Percentiles rank a stretch among this genome's conserved stretches.
phyloP scores from a whole-genome alignment of 2,113 vertebrate species.

The Channa argus region DNA sequence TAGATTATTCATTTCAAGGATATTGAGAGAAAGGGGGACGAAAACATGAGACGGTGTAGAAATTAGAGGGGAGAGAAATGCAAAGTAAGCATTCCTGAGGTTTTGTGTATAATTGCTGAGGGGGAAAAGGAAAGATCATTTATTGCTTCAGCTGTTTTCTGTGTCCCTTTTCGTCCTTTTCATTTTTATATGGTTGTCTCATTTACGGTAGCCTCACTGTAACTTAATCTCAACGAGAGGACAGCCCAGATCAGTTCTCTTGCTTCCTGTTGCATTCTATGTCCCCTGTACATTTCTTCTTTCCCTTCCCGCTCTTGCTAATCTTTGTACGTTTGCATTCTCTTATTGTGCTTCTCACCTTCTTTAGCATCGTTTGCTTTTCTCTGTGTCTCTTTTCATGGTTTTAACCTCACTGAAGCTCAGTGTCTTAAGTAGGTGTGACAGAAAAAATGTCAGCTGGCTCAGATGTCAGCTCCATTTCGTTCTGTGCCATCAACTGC shows the following conservation, averaged over 20 bases:
- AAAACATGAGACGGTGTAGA: conserved; percentile 1
- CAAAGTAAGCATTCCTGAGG: conserved; percentile 48
- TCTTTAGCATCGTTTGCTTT: background rate
- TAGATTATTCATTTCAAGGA: conserved; percentile 54
- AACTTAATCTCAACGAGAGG: conserved; percentile 58
- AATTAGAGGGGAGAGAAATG: conserved; percentile 17
- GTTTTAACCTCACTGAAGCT: conserved; percentile 15
- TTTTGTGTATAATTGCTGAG: conserved; percentile 51
- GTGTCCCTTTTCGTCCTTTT: background rate
- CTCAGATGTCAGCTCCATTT: conserved; percentile 36
- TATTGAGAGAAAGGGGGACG: conserved; percentile 8
- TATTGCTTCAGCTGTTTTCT: background rate
- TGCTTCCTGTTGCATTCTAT: conserved; percentile 44
- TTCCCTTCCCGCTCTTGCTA: conserved; percentile 7
- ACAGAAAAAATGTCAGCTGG: conserved; percentile 56
- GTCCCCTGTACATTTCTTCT: background rate
- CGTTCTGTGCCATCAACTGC: conserved; percentile 47
- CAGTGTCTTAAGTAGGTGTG: conserved; percentile 27
- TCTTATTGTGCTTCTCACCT: background rate
- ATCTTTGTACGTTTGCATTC: conserved; percentile 20
- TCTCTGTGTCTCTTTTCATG: background rate
- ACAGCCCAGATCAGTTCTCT: conserved; percentile 58
- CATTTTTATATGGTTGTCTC: conserved; percentile 1
- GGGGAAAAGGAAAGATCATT: conserved; percentile 23
- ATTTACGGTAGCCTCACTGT: conserved; percentile 37